phyloP scores from a whole-genome alignment of 2,888 invertebrate species.

The Phymatocera aterrima region DNA sequence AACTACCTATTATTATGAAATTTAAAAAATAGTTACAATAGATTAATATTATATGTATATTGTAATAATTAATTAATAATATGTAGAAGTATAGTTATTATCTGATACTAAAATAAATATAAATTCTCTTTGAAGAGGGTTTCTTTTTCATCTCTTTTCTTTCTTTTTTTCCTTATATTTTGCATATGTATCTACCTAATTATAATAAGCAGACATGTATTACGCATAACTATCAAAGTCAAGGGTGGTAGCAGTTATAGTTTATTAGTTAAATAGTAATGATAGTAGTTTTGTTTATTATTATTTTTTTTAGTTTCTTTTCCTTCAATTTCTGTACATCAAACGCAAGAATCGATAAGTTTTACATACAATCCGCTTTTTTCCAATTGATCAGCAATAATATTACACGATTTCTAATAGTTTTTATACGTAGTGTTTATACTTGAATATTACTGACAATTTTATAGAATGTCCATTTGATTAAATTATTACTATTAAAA shows the following conservation, averaged over 20 bases:
- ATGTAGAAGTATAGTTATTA: constrained; percentile 1
- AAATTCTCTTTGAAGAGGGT: constrained; percentile 22
- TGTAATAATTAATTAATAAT: neutral
- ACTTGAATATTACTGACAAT: constrained; percentile 17
- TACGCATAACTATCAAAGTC: constrained; percentile 15
- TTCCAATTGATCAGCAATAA: constrained; percentile 15
- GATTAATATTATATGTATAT: neutral
- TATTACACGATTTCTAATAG: constrained; percentile 22
- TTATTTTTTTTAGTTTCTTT: neutral
- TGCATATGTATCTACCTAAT: neutral
- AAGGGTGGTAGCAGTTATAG: neutral
- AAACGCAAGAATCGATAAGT: constrained; percentile 51
- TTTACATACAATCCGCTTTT: constrained; percentile 49
- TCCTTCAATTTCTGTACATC: constrained; percentile 53
- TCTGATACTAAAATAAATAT: constrained; percentile 35
- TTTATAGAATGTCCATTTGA: constrained; percentile 36
- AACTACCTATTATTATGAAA: neutral
- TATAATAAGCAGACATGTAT: neutral
- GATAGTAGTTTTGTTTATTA: neutral
- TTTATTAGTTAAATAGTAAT: too few relatives aligned
- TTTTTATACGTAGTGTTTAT: too few relatives aligned
- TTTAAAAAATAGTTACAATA: neutral
- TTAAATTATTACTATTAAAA: constrained; percentile 22
- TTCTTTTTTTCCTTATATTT: neutral
- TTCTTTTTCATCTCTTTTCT: neutral